These are phyloP conservation scores for Micromys minutus DNA, from an alignment of 2,113 vertebrate genomes.

Conservation along the genomic window DNA sequence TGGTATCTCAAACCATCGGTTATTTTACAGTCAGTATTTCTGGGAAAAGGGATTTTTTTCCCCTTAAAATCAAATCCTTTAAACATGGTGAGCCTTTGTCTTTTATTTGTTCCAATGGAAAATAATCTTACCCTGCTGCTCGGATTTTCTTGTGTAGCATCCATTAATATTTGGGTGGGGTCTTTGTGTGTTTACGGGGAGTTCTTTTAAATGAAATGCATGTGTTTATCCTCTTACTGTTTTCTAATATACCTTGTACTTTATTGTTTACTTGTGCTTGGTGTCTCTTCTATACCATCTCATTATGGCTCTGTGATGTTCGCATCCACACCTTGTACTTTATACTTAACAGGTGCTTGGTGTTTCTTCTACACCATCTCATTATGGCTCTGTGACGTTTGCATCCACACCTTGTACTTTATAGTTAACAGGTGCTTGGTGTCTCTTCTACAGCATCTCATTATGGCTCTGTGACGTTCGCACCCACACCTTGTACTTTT, in stretches of 20 bases:
- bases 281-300: background rate
- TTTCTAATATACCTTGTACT: background rate
- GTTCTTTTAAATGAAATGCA: background rate
- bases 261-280: background rate
- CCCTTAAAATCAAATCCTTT: background rate
- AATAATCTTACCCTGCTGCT: background rate
- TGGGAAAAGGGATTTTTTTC: conserved; percentile 5
- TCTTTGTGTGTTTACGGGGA: background rate
- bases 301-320: background rate
- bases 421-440: too few species aligned
- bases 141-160: background rate
- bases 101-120: conserved; percentile 6
- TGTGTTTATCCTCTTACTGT: background rate
- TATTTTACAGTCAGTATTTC: background rate
- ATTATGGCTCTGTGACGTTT: background rate
- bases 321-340: background rate
- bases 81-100: background rate
- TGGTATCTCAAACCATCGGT: background rate
- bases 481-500: background rate
- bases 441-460: background rate
- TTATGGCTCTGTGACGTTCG: background rate
- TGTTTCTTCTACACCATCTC: background rate
- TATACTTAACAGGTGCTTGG: too few species aligned
- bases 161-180: background rate
- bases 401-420: background rate